Conservation (phyloP, 35 echinoderm and acorn worm genomes). For the Apostichopus parvimensis region DNA sequence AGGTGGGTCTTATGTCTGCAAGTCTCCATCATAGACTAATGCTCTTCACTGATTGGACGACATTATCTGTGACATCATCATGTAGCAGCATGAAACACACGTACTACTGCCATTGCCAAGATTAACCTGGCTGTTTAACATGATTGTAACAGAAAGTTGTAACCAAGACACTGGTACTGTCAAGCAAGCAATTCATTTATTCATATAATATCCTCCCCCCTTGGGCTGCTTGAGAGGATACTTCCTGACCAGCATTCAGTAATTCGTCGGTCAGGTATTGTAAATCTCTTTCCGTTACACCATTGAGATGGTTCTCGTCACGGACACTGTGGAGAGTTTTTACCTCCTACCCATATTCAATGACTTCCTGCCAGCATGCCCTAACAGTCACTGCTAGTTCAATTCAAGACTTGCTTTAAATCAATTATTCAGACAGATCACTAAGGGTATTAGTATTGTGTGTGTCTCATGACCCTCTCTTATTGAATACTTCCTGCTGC, state of each 20-base stretch:
- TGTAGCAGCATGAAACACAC: too few species aligned
- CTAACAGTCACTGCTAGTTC: not conserved
- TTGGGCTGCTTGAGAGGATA: not conserved
- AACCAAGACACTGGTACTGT: too few species aligned
- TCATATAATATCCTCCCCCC: not conserved
- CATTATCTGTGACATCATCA: too few species aligned
- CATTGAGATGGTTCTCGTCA: not conserved
- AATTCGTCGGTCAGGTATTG: not conserved
- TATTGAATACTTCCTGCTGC: conserved; percentile 29
- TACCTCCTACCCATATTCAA: not conserved
- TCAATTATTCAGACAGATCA: conserved; percentile 19
- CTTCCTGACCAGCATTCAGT: not conserved
- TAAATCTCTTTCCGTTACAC: not conserved
- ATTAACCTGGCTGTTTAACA: too few species aligned
- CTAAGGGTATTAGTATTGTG: not conserved
- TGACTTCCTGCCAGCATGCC: not conserved
- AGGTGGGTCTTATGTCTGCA: too few species aligned
- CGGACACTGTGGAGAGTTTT: not conserved
- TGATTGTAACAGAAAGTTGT: too few species aligned
- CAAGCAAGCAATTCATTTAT: too few species aligned
- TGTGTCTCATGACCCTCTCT: conserved; percentile 26
- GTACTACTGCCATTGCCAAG: too few species aligned
- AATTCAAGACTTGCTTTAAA: conserved; percentile 1
- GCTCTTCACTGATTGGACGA: too few species aligned
- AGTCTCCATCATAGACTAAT: too few species aligned